Conservation (phyloP, 2,888 invertebrate species). For the Furcula furcula region DNA sequence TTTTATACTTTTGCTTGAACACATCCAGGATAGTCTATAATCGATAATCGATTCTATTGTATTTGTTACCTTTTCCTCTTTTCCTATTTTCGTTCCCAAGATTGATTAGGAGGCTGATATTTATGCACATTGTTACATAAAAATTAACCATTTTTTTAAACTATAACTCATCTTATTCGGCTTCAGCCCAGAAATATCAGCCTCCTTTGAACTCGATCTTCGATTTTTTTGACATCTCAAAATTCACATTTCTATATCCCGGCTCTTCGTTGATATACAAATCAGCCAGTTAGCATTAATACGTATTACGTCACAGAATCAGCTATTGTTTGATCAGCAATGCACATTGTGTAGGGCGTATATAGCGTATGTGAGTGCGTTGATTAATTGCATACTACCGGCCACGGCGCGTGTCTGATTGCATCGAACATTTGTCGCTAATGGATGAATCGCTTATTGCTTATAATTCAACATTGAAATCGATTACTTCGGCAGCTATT, state of each 20-base stretch:
- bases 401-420: slow-evolving; percentile 50
- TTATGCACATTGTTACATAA: too few relatives aligned
- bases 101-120: too few relatives aligned
- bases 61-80: too few relatives aligned
- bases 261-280: neutral
- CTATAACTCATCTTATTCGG: neutral
- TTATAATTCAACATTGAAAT: slow-evolving; percentile 35
- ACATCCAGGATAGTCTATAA: too few relatives aligned
- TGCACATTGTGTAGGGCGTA: slow-evolving; percentile 17
- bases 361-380: slow-evolving; percentile 15
- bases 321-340: slow-evolving; percentile 24
- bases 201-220: too few relatives aligned
- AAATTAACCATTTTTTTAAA: too few relatives aligned
- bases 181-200: slow-evolving; percentile 3
- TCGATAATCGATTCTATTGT: too few relatives aligned
- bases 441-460: slow-evolving; percentile 51
- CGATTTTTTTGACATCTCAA: neutral
- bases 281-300: slow-evolving; percentile 1
- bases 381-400: slow-evolving; percentile 52
- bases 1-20: too few relatives aligned
- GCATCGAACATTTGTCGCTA: slow-evolving; percentile 66
- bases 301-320: slow-evolving; percentile 7
- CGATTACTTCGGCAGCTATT: too few relatives aligned
- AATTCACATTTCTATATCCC: neutral
- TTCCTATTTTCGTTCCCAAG: too few relatives aligned